Conservation (phyloP, 1,140 invertebrate species). For the Drosophila simulans region DNA sequence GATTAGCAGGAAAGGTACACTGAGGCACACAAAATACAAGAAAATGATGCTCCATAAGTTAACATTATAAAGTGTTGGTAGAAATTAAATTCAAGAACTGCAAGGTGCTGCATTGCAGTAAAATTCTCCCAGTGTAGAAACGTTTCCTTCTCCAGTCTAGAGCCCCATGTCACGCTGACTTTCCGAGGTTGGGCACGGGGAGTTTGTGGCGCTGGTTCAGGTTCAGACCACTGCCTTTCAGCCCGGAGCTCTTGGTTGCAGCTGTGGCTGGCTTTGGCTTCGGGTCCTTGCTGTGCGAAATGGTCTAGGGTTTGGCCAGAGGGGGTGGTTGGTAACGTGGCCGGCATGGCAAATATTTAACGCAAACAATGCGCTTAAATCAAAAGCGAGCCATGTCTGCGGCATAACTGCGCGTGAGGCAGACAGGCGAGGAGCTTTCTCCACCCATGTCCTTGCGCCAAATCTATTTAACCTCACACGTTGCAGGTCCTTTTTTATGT, state of each 20-base stretch:
- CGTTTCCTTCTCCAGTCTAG: slow-evolving; percentile 13
- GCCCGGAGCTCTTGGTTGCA: slow-evolving; percentile 52
- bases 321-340: slow-evolving; percentile 42
- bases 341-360: slow-evolving; percentile 81
- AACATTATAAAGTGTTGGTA: too few species aligned
- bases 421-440: slow-evolving; percentile 28
- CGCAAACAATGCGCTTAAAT: slow-evolving; percentile 80
- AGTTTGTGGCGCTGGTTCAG: slow-evolving; percentile 10
- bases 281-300: slow-evolving; percentile 6
- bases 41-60: too few species aligned
- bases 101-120: too few species aligned
- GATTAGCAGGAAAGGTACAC: slow-evolving; percentile 25
- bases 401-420: slow-evolving; percentile 70
- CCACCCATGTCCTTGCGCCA: slow-evolving; percentile 24
- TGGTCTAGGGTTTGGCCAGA: slow-evolving; percentile 14
- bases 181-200: not conserved
- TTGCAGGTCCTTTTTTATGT: slow-evolving; percentile 17
- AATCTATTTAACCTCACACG: slow-evolving; percentile 63
- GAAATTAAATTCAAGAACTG: too few species aligned
- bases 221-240: slow-evolving; percentile 15
- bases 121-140: slow-evolving; percentile 23
- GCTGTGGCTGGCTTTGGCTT: slow-evolving; percentile 41
- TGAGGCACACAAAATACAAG: not conserved
- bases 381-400: slow-evolving; percentile 78
- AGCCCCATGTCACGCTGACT: slow-evolving; percentile 12